phyloP scores from a whole-genome alignment of 2,113 vertebrate species.

The Tupaia tana region DNA sequence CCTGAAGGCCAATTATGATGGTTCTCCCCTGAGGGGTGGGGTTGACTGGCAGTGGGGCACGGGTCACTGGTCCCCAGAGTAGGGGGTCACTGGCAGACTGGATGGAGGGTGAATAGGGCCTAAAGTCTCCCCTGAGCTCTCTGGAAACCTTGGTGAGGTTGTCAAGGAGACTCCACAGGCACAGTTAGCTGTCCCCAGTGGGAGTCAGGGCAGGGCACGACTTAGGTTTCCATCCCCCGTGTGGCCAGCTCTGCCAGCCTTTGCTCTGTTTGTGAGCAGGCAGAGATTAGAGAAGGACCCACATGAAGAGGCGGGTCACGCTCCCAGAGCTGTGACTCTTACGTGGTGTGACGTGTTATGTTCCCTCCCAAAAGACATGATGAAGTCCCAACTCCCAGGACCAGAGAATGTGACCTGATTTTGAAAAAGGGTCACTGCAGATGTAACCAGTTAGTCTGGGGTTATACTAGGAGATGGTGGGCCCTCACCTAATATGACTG shows the following conservation, averaged over 20 bases:
- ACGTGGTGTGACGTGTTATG: background rate
- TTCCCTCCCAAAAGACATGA: background rate
- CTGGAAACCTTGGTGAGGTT: background rate
- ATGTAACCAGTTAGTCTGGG: background rate
- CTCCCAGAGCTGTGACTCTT: background rate
- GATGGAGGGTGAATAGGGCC: background rate
- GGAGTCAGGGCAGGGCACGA: fast-evolving
- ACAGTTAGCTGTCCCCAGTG: background rate
- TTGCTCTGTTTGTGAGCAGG: background rate
- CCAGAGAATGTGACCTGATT: background rate
- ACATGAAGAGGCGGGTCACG: background rate
- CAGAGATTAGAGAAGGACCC: background rate
- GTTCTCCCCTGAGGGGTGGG: background rate
- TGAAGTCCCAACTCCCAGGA: background rate
- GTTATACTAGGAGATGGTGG: background rate
- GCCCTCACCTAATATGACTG: background rate
- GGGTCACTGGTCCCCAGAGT: no score
- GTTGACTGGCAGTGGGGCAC: background rate
- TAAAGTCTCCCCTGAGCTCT: background rate
- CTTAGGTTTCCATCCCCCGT: background rate
- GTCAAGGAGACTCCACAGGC: background rate
- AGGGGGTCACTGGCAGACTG: background rate
- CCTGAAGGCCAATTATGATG: background rate
- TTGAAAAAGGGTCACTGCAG: background rate
- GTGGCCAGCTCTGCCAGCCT: background rate